These are phyloP conservation scores for Tenualosa ilisha DNA, from an alignment of 2,797 vertebrate species.

Conservation along the genomic window DNA sequence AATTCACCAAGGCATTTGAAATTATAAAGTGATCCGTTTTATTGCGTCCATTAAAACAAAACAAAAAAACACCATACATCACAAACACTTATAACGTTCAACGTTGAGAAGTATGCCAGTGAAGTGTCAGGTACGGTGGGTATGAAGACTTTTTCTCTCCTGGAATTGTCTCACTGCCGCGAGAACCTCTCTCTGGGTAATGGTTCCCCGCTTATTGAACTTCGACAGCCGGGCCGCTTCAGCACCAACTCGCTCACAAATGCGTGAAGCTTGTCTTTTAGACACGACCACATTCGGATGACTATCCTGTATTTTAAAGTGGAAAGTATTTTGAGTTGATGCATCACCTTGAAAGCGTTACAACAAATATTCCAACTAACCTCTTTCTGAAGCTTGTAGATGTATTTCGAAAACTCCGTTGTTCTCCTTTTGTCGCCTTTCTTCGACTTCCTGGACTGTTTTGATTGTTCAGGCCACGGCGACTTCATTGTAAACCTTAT, in stretches of 20 bases:
- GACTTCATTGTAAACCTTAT: conserved; percentile 43
- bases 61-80: background rate
- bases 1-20: background rate
- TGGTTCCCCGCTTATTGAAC: conserved; percentile 41
- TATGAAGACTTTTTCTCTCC: background rate
- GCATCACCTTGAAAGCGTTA: background rate
- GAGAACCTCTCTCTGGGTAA: conserved; percentile 50
- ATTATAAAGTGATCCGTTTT: background rate
- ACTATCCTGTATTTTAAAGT: background rate
- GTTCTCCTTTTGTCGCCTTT: background rate
- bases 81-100: background rate
- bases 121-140: background rate
- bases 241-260: conserved; percentile 31
- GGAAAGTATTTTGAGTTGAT: background rate
- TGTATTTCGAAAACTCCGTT: conserved; percentile 32
- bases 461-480: background rate
- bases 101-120: no score
- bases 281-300: conserved; percentile 18
- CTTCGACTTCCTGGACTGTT: background rate
- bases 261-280: background rate
- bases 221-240: conserved; percentile 54
- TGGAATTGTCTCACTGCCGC: conserved; percentile 36
- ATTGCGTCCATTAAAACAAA: background rate
- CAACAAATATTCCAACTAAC: conserved; percentile 1
- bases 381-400: conserved; percentile 50